These are phyloP conservation scores for Astyanax mexicanus DNA, from an alignment of 2,797 vertebrate species.

Conservation along the genomic window DNA sequence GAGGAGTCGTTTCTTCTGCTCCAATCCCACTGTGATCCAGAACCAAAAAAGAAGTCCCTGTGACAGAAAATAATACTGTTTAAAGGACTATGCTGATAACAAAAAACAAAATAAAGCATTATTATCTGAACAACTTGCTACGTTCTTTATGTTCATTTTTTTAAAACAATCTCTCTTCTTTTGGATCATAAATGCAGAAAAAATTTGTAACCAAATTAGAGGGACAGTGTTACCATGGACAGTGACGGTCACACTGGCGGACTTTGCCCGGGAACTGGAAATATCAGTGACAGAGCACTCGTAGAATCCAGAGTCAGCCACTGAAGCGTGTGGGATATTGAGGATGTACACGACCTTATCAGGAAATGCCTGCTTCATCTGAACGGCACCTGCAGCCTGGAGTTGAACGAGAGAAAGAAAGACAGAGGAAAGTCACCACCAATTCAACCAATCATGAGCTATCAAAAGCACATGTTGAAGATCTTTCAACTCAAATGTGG, in stretches of 20 bases:
- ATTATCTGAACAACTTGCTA: not conserved
- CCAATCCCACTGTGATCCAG: constrained; percentile 87
- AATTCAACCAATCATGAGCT: too few relatives aligned
- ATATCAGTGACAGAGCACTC: constrained; percentile 85
- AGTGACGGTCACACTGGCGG: constrained; percentile 81
- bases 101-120: too few relatives aligned
- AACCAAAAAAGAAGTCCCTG: constrained; percentile 83
- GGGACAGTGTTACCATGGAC: too few relatives aligned
- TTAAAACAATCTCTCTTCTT: not conserved
- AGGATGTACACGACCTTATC: constrained; percentile 84
- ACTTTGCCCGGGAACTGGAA: constrained; percentile 76
- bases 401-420: constrained; percentile 45
- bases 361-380: constrained; percentile 61
- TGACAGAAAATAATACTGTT: constrained; percentile 3
- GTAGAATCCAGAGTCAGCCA: constrained; percentile 89
- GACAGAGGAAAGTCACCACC: too few relatives aligned
- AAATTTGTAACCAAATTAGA: not conserved
- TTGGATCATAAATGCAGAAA: not conserved
- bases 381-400: constrained; percentile 79
- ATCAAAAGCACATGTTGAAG: too few relatives aligned
- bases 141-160: too few relatives aligned
- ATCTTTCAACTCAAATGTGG: too few relatives aligned
- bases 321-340: constrained; percentile 80
- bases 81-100: too few relatives aligned
- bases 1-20: constrained; percentile 80